Evolutionary conservation across 2,888 invertebrate genomes (phyloP).

Genomic region (Nyleta sp.): DNA sequence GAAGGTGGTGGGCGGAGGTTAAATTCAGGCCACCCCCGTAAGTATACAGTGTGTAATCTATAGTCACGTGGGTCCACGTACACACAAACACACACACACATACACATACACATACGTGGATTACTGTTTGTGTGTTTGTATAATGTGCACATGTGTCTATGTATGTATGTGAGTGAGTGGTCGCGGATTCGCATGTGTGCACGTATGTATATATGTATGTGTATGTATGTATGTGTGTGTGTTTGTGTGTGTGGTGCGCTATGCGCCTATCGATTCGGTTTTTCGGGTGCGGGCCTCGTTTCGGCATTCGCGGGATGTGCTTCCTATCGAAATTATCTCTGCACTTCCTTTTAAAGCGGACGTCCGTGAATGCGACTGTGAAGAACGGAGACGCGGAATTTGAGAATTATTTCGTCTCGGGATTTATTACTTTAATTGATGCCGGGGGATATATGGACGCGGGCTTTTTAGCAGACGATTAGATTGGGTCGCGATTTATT

Average conservation of each 20-base stretch:
- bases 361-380: constrained; percentile 50
- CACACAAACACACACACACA: constrained; percentile 47
- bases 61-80: constrained; percentile 62
- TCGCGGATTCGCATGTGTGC: not conserved
- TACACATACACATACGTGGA: not conserved
- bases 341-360: constrained; percentile 62
- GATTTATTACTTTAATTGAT: constrained; percentile 60
- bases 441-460: constrained; percentile 14
- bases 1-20: constrained; percentile 71
- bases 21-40: constrained; percentile 78
- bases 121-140: constrained; percentile 18
- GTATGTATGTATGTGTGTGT: constrained; percentile 13
- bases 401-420: constrained; percentile 51
- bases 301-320: constrained; percentile 70
- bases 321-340: constrained; percentile 69
- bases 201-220: constrained; percentile 3
- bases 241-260: constrained; percentile 70
- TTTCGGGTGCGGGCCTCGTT: constrained; percentile 80
- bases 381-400: constrained; percentile 53
- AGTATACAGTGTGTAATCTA: constrained; percentile 76
- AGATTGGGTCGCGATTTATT: constrained; percentile 52
- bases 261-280: constrained; percentile 81
- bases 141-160: constrained; percentile 7
- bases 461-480: constrained; percentile 46
- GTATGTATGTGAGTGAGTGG: constrained; percentile 11